Evolutionary conservation across 2,113 vertebrate species (phyloP), one percentile per base, ranked within the genome.

Genomic region (Mionectes macconnelli): DNA sequence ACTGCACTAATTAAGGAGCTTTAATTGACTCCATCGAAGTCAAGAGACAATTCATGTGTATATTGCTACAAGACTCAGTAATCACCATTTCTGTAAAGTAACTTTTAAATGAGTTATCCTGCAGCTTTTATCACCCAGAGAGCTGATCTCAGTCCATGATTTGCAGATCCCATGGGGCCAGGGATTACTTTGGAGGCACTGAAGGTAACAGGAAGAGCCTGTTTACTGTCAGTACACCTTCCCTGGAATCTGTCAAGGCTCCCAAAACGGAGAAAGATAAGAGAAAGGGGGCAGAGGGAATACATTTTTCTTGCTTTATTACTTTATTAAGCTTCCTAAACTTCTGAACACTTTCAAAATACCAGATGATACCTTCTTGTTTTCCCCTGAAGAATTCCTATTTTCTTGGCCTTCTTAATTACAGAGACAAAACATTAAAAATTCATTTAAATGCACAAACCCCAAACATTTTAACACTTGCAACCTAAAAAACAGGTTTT

Each of bases 21-120:
- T 83, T 95, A 93, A 96, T 85, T 95, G 94, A 87, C 93, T 94
- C 76, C 35, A 80, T 70, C 24, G 14, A 95, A 97, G 94, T 75
- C 68, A 55, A 70, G 91, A 96, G 89, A 84, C 83, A 87, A 88
- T 88, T 88, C 53, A 6, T 20, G 53, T 20, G n/a, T 44, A 73
- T 62, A 21, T 69, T 76, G 75, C 89, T 93, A 69, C 66, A 57
- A 77, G 70, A 69, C 40, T 82, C 75, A n/a, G 91, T 27, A 56
- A 91, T 83, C 87, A 62, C 59, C n/a, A 67, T 94, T 85, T 77
- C 84, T 80, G 78, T 78, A 63, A 69, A 91, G 75, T 69, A 90
- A 93, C 91, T 93, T 94, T 55, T 55, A 74, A 94, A 68, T 39
- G 57, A 74, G 91, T 93, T 90, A 6, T 69, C 89, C 91, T 73